Evolutionary conservation across 2,797 vertebrate genomes (phyloP).

Genomic region (Parambassis ranga): DNA sequence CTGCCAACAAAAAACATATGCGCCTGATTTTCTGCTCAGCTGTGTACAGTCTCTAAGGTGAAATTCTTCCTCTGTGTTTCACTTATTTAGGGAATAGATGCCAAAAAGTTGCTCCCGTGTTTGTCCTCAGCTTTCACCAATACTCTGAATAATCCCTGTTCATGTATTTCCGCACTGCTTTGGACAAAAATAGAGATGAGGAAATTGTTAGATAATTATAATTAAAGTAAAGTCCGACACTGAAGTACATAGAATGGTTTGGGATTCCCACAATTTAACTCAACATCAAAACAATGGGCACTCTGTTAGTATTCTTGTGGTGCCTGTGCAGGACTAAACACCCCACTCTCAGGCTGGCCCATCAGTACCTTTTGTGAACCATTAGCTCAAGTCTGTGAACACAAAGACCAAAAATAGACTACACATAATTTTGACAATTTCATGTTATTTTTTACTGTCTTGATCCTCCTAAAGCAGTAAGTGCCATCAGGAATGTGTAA

Average conservation of each 20-base stretch:
- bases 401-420: constrained; percentile 1
- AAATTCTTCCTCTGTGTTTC: constrained; percentile 3
- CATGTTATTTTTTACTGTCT: background rate
- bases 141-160: background rate
- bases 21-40: constrained; percentile 30
- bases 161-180: background rate
- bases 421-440: background rate
- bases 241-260: constrained; percentile 39
- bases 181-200: background rate
- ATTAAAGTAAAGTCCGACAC: constrained; percentile 35
- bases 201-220: background rate
- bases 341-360: constrained; percentile 47
- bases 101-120: background rate
- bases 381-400: constrained; percentile 15
- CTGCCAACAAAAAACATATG: constrained; percentile 70
- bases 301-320: constrained; percentile 81
- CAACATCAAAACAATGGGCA: constrained; percentile 75
- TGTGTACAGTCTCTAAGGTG: background rate
- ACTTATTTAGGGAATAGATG: background rate
- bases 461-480: constrained; percentile 6
- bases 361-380: constrained; percentile 37
- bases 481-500: constrained; percentile 35
- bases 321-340: constrained; percentile 67
- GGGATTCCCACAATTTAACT: constrained; percentile 68
- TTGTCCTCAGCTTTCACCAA: background rate